These are phyloP conservation scores for Trissolcus basalis DNA, from an alignment of 1,140 invertebrate genomes.

Conservation along the genomic window DNA sequence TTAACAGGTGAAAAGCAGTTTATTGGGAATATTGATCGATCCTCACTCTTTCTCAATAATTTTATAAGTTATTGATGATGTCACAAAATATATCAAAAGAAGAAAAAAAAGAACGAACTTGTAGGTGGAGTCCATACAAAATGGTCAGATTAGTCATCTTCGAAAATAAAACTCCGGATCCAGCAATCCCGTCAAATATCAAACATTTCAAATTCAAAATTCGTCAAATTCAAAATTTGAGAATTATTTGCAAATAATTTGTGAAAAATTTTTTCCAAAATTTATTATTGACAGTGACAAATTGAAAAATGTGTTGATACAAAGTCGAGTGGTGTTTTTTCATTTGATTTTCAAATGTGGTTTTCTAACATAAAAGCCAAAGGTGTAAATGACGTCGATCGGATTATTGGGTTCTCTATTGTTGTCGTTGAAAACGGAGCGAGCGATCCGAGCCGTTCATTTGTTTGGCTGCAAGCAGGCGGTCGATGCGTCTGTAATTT, in stretches of 20 bases:
- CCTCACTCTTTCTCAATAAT: too few species aligned
- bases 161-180: too few species aligned
- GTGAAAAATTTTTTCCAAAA: too few species aligned
- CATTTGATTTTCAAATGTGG: neutral
- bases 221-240: neutral
- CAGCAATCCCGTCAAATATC: too few species aligned
- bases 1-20: slow-evolving; percentile 41
- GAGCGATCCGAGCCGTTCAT: slow-evolving; percentile 70
- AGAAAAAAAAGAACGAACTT: neutral
- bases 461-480: slow-evolving; percentile 71
- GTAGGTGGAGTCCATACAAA: too few species aligned
- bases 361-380: slow-evolving; percentile 8
- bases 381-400: slow-evolving; percentile 14
- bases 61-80: neutral
- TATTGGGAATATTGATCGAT: slow-evolving; percentile 36
- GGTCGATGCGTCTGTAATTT: slow-evolving; percentile 69
- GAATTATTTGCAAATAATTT: too few species aligned
- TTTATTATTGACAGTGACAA: too few species aligned
- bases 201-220: too few species aligned
- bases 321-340: neutral
- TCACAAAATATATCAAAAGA: too few species aligned
- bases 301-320: neutral
- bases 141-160: too few species aligned
- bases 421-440: slow-evolving; percentile 64
- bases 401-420: slow-evolving; percentile 59